Evolutionary conservation across 23 tunicate genomes (phyloP).

Genomic region (Clavelina lepadiformis): DNA sequence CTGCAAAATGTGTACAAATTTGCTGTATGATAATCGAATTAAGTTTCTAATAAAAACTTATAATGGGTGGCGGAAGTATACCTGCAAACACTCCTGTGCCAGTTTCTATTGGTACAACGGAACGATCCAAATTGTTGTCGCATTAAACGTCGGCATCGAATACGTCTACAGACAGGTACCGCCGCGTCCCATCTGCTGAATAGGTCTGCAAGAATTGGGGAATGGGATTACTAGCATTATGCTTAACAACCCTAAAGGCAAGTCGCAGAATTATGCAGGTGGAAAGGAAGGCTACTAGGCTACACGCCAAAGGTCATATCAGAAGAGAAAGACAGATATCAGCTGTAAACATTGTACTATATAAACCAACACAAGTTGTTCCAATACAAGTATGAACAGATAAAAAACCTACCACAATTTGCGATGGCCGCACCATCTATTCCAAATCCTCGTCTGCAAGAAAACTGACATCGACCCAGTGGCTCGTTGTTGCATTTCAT

Average conservation of each 20-base stretch:
- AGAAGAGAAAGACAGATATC: too few species aligned
- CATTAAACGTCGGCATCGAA: conserved; percentile 6
- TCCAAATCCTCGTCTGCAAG: conserved; percentile 9
- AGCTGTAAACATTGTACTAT: too few species aligned
- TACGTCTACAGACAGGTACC: conserved; percentile 19
- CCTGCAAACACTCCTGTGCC: conserved; percentile 31
- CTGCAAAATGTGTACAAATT: background rate
- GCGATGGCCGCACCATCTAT: conserved; percentile 6
- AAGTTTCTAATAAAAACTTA: too few species aligned
- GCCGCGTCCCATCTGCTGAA: conserved; percentile 36
- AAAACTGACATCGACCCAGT: background rate
- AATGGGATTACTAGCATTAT: too few species aligned
- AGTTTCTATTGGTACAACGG: conserved; percentile 7
- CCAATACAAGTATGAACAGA: too few species aligned
- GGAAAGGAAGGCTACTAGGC: too few species aligned
- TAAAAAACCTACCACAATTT: conserved; percentile 11
- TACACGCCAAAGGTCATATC: too few species aligned
- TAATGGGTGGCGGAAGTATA: background rate
- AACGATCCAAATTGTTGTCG: conserved; percentile 9
- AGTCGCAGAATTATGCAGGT: too few species aligned
- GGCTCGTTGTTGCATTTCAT: conserved; percentile 14
- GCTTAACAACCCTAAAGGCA: too few species aligned
- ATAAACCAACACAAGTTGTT: too few species aligned
- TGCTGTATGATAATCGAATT: background rate
- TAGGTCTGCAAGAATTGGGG: conserved; percentile 18